Evolutionary conservation across 1,140 invertebrate species (phyloP), one percentile per base, ranked within the genome.

Genomic region (Pachyrhynchus sulphureomaculatus): DNA sequence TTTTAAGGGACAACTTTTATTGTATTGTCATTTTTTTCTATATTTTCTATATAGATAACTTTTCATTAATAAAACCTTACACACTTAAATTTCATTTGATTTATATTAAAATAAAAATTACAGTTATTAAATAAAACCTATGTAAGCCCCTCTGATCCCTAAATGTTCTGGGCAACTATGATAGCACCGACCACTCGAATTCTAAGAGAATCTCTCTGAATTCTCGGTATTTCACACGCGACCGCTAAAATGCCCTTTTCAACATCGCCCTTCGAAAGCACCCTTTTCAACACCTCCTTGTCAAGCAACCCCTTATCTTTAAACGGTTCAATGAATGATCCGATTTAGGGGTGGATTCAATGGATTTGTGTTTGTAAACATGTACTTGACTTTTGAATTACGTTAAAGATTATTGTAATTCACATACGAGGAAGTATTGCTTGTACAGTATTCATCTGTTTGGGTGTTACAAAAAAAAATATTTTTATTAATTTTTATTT

Each of bases 131-230:
- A 29, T 29, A 39, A 39, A 17, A 6, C 10, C 13, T 6, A 4
- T 2, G 13, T 17, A 15, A 39, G 18, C 18, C 13, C 13, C 6
- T 9, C 13, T 45, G 10, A 45, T 45, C 42, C 23, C 20, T 21
- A 45, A 45, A 45, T 21, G 42, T 45, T 21, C 42, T 45, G 42
- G 18, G 8, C 23, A 15, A 45, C 18, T 21, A 45, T 23, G 42
- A 45, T 45, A 45, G 18, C 42, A 20, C 10, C 18, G 42, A 20
- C 42, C 6, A 45, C 13, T 26, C 18, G 12, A 23, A 45, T 9
- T 45, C 13, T 13, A 24, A 20, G 42, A 21, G 15, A 21, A 20
- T 18, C 42, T 20, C 21, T 45, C 23, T 45, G 42, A 18, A 45
- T 18, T 15, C 17, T 20, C 42, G 15, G 42, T 45, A 45, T 45